Base-by-base conservation (phyloP, 2,113 vertebrate species). In the Andinoacara biseriatus region DNA sequence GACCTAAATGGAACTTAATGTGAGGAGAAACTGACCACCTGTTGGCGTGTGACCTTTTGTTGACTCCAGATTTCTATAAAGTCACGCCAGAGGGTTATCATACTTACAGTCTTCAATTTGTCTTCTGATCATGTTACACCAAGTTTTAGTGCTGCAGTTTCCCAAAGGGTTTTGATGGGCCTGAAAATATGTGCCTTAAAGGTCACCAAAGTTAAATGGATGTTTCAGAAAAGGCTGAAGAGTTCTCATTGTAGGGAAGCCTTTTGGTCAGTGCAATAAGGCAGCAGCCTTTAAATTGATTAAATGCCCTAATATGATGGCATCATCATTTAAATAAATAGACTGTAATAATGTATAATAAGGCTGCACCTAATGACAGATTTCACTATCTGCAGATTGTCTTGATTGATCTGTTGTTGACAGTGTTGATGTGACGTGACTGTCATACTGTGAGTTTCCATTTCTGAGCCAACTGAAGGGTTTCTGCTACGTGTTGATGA, bases 51-150 rank as follows among this genome's bases (percentile, higher is more conserved):
- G 79, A 86, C 63, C 81, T 84, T 76, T 63, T 75, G 61, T 29
- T 15, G 3, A 22, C 58, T 56, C 46, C 52, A 72, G 72, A 81
- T 83, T 81, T 80, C 20, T 81, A 49, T 61, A 31, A 80, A 77
- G 82, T 77, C 74, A 87, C 75, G 9, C 60, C 52, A 31, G 26
- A 76, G 72, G 61, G 61, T 59, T 26, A 2, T 63, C 57, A 58
- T 72, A 17, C 59, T 46, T 43, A 7, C 0, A 72, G 69, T 22
- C 82, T 10, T 57, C 24, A 62, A 69, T 17, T 61, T 35, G 33
- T 31, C 57, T 31, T 65, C 24, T 38, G 83, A 61, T 84, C 76
- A 4, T 24, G 83, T 86, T 84, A 43, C 82, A 22, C 33, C 22
- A 10, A n/a, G 24, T 58, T 67, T 38, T 26, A 40, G 15, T 38